phyloP scores from a whole-genome alignment of 1,140 invertebrate species.

The Brachionus plicatilis region DNA sequence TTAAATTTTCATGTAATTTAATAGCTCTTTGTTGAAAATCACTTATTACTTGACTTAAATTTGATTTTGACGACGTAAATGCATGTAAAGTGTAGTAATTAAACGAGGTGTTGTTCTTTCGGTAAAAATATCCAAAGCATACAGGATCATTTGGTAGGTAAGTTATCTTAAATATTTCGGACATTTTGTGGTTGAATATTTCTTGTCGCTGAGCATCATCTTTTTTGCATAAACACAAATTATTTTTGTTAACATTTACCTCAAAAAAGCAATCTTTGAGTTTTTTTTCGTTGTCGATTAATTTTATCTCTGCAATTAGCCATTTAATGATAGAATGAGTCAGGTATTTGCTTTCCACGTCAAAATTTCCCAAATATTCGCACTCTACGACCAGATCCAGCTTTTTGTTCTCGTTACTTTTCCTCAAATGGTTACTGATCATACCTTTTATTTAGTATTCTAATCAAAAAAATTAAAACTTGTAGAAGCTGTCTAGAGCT shows the following conservation, averaged over 20 bases:
- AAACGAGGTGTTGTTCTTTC: neutral
- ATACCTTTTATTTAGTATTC: neutral
- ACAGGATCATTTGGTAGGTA: neutral
- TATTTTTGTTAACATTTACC: neutral
- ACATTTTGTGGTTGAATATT: conserved; percentile 12
- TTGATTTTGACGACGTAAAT: neutral
- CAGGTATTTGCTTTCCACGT: conserved; percentile 4
- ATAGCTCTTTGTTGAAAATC: neutral
- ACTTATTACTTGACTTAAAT: conserved; percentile 28
- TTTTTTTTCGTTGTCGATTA: neutral
- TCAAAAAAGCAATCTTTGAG: neutral
- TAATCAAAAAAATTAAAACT: neutral
- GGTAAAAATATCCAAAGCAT: conserved; percentile 38
- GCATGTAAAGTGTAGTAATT: conserved; percentile 22
- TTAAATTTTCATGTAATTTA: conserved; percentile 34
- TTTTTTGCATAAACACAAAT: neutral
- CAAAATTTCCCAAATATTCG: conserved; percentile 30
- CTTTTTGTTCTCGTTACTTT: neutral
- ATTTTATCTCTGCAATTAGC: conserved; percentile 6
- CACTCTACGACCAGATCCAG: neutral
- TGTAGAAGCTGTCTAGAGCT: neutral
- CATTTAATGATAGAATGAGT: conserved; percentile 14
- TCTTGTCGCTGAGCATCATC: neutral
- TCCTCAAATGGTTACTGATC: neutral
- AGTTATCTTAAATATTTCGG: conserved; percentile 4